Base-by-base conservation (phyloP, 2,888 invertebrate genomes). In the Cenopis cana region DNA sequence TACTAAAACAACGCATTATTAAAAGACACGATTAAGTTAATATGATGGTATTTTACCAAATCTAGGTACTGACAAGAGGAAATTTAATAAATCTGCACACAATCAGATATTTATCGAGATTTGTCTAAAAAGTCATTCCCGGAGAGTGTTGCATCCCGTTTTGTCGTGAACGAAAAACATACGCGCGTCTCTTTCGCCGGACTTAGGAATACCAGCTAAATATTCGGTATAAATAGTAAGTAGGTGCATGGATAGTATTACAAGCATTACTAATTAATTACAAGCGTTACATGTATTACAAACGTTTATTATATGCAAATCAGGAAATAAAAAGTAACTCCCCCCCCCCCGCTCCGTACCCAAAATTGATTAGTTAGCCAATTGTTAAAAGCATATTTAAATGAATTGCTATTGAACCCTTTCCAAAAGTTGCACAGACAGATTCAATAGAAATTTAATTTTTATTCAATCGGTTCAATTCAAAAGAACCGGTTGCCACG, bases 331-430 rank as follows among this genome's bases (percentile, higher is more conserved):
- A 59, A 41, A 20, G 59, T 20, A 59, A 20, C 41, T 41, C 14
- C 59, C 10, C 59, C 14, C 4, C 33, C 41, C 41, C 14, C 59
- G n/a, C 59, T 20, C 4, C 33, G 9, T 6, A 9, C 8, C 1
- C 14, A 9, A 60, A 36, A 68, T 54, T 69, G 11, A 55, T 38
- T 49, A 49, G 36, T 33, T 61, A 41, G 12, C 24, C 29, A 46
- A 69, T 64, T 69, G 69, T 69, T 14, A 64, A 52, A 52, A 55
- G 6, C 36, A 33, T 56, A 17, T 56, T 14, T 56, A 29, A 20
- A 10, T 9, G n/a, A n/a, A n/a, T 56, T 69, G 61, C 56, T 20
- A 61, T 20, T 4, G 49, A 64, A 62, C 69, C 62, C 69, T 69
- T 69, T 69, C 17, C 54, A 36, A 24, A 20, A 41, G 29, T 41